Conservation (phyloP, 2,888 invertebrate genomes). For the Tipula helvola region DNA sequence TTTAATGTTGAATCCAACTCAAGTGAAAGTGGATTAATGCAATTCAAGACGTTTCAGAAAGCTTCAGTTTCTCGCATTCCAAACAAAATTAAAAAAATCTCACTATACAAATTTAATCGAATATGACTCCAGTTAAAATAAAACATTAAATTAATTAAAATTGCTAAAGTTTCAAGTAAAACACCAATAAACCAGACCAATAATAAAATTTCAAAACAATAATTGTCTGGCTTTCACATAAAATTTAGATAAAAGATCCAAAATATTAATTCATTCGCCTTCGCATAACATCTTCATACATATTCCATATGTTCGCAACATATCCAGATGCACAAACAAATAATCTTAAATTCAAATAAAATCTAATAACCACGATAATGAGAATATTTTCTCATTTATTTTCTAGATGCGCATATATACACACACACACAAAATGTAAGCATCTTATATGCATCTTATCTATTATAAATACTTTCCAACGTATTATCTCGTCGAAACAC, state of each 20-base stretch:
- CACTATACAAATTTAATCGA: no score
- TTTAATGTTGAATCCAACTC: no score
- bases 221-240: not conserved
- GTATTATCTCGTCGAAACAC: not conserved
- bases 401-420: not conserved
- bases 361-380: not conserved
- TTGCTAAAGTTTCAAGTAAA: no score
- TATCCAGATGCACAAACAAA: not conserved
- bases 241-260: not conserved
- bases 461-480: not conserved
- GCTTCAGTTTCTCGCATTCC: no score
- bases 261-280: not conserved
- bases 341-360: constrained; percentile 4
- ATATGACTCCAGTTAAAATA: no score
- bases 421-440: not conserved
- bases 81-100: no score
- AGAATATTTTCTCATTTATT: not conserved
- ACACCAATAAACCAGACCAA: not conserved
- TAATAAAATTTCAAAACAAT: not conserved
- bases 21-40: no score
- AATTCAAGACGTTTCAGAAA: no score
- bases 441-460: not conserved
- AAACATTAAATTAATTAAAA: no score
- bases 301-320: not conserved
- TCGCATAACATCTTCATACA: not conserved